Percentiles rank a stretch among this genome's conserved stretches.
Evolutionary conservation across 2,113 vertebrate genomes (phyloP).

Genomic region (Leptocoma aspasia): DNA sequence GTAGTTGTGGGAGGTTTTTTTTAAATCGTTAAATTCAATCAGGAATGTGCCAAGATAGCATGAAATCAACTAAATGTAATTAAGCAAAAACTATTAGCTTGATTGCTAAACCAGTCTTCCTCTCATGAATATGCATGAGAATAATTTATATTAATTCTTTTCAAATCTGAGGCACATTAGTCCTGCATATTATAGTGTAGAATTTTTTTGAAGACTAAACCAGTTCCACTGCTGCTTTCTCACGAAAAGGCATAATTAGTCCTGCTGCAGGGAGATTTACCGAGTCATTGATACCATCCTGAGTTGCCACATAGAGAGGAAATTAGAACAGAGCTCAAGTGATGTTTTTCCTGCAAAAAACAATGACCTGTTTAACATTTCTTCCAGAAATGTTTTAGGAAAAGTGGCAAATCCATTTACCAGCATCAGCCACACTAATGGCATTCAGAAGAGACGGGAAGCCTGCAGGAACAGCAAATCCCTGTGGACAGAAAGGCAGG

Average conservation of each 20-base stretch:
- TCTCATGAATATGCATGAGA: constrained; percentile 52
- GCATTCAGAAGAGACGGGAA: neutral
- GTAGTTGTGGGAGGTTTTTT: constrained; percentile 11
- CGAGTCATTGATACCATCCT: neutral
- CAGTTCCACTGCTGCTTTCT: neutral
- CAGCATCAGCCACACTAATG: neutral
- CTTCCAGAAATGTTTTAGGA: neutral
- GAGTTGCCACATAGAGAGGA: neutral
- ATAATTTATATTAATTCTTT: constrained; percentile 51
- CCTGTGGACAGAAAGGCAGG: neutral
- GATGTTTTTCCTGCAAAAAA: neutral
- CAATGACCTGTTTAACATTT: neutral
- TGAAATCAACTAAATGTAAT: constrained; percentile 61
- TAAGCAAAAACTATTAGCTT: constrained; percentile 61
- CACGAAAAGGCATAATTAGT: neutral
- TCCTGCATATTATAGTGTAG: neutral
- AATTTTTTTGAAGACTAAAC: neutral
- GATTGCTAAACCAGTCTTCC: constrained; percentile 59
- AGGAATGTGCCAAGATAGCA: constrained; percentile 43
- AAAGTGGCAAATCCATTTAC: neutral
- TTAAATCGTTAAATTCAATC: constrained; percentile 30
- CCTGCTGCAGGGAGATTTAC: constrained; percentile 14
- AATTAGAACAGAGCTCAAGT: neutral
- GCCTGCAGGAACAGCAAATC: neutral
- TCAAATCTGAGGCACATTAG: constrained; percentile 24